phyloP scores from a whole-genome alignment of 2,888 invertebrate genomes.

The Zeuzera pyrina region DNA sequence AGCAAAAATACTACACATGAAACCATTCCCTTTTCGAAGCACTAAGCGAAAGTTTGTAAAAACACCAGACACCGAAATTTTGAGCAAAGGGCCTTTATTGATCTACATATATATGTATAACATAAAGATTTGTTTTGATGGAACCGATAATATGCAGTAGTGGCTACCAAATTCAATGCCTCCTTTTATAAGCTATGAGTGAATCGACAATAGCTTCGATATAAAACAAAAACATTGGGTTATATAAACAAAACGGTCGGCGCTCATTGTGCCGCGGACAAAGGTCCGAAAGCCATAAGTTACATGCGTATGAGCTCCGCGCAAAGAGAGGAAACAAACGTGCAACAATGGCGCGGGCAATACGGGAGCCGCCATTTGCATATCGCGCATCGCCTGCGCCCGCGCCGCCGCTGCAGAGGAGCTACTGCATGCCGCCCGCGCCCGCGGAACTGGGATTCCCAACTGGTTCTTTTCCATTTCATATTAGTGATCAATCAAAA shows the following conservation, averaged over 20 bases:
- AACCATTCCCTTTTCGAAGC: too few species aligned
- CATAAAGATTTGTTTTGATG: constrained; percentile 5
- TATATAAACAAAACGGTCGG: constrained; percentile 23
- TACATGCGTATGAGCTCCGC: constrained; percentile 24
- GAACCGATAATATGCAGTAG: constrained; percentile 8
- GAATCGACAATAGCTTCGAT: constrained; percentile 38
- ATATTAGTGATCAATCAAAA: neutral
- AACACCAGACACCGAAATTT: too few species aligned
- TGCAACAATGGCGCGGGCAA: constrained; percentile 47
- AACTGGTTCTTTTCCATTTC: neutral
- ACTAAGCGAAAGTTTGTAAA: too few species aligned
- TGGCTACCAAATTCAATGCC: neutral
- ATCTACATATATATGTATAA: too few species aligned
- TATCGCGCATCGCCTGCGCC: constrained; percentile 44
- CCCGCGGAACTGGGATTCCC: constrained; percentile 4
- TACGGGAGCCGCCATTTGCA: constrained; percentile 58
- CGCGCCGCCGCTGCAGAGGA: constrained; percentile 5
- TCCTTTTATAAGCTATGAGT: constrained; percentile 20
- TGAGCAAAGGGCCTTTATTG: too few species aligned
- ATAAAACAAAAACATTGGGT: constrained; percentile 19
- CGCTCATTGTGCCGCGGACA: constrained; percentile 22
- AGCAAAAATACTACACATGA: too few species aligned
- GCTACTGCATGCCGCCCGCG: constrained; percentile 7
- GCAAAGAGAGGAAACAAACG: neutral
- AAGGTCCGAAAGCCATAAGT: constrained; percentile 40